Conservation (phyloP, 2,797 vertebrate genomes). For the Xenentodon cancila region DNA sequence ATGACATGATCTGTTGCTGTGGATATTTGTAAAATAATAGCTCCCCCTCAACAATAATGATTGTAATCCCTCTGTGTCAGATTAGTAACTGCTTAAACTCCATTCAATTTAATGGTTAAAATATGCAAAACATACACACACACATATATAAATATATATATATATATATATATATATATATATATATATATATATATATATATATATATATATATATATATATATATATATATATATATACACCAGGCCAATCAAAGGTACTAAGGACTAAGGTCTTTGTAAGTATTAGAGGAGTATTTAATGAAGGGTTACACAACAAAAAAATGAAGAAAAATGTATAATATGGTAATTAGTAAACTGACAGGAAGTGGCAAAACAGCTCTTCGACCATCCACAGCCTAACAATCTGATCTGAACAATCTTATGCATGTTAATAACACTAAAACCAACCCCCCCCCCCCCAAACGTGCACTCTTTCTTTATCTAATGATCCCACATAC, state of each 20-base stretch:
- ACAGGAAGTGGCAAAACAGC: constrained; percentile 7
- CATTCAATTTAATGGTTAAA: constrained; percentile 40
- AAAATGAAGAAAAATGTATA: background rate
- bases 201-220: too few species aligned
- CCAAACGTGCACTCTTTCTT: constrained; percentile 28
- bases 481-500: constrained; percentile 2
- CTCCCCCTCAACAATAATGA: constrained; percentile 11
- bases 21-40: constrained; percentile 44
- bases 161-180: too few species aligned
- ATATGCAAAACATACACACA: background rate
- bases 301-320: background rate
- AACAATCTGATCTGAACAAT: constrained; percentile 30
- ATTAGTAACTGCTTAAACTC: constrained; percentile 58
- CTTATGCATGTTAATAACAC: constrained; percentile 21
- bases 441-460: constrained; percentile 23
- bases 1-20: constrained; percentile 44
- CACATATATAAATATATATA: too few species aligned
- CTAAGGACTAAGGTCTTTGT: background rate
- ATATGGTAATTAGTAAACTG: background rate
- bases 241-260: too few species aligned
- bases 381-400: background rate
- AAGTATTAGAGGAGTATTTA: background rate
- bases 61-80: constrained; percentile 60
- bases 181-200: too few species aligned
- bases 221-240: too few species aligned